phyloP scores from a whole-genome alignment of 1,140 invertebrate species.

The Lucilia sericata region DNA sequence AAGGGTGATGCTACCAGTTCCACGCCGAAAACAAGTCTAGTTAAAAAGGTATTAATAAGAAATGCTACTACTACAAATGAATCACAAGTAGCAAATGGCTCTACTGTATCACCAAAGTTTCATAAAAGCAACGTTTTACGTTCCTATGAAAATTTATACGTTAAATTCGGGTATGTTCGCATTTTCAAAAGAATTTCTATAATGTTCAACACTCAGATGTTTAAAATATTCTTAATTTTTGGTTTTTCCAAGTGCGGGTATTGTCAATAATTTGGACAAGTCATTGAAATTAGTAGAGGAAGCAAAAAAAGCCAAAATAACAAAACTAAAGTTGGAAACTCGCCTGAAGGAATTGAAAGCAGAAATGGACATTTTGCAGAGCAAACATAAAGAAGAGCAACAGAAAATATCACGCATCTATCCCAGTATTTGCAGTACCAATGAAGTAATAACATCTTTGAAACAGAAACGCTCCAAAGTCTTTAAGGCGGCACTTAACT shows the following conservation, averaged over 20 bases:
- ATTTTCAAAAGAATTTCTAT: background rate
- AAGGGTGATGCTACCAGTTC: background rate
- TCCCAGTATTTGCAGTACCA: constrained; percentile 59
- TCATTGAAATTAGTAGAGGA: constrained; percentile 58
- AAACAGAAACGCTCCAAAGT: constrained; percentile 61
- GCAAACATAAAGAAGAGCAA: constrained; percentile 55
- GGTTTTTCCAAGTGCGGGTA: constrained; percentile 52
- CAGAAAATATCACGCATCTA: constrained; percentile 56
- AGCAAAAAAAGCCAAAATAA: constrained; percentile 56
- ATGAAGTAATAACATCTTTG: constrained; percentile 60
- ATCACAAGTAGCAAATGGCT: background rate
- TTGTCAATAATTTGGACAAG: constrained; percentile 59
- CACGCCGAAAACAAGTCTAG: constrained; percentile 24
- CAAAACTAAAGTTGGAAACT: constrained; percentile 54
- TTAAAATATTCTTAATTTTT: background rate
- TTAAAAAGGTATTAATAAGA: constrained; percentile 42
- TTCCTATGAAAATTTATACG: constrained; percentile 58
- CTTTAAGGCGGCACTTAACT: constrained; percentile 55
- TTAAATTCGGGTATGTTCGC: constrained; percentile 58
- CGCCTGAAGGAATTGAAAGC: constrained; percentile 56
- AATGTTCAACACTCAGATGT: background rate
- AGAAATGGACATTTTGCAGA: constrained; percentile 58
- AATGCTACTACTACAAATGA: background rate
- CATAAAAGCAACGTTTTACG: constrained; percentile 32
- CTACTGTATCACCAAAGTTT: background rate